Conservation (phyloP, 2,888 invertebrate species). For the Theristus sp. region DNA sequence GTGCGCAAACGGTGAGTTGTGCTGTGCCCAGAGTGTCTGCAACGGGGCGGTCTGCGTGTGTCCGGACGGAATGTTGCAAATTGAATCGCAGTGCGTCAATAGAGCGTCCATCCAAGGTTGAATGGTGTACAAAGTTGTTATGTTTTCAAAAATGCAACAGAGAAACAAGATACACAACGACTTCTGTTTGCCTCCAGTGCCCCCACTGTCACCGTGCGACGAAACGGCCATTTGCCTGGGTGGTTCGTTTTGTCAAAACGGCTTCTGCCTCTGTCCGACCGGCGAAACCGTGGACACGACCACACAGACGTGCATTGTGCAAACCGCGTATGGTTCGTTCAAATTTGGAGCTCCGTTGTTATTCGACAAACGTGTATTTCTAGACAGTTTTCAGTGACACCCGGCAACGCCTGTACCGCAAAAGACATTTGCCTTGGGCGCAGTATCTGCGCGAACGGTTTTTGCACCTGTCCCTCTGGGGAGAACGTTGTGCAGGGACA, state of each 20-base stretch:
- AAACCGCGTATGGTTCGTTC: not conserved
- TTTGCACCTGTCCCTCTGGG: slow-evolving; percentile 2
- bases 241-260: slow-evolving; percentile 24
- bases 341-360: not conserved
- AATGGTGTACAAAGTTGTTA: no score
- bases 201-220: not conserved
- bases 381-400: slow-evolving; percentile 3
- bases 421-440: not conserved
- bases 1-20: slow-evolving; percentile 2
- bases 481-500: not conserved
- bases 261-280: slow-evolving; percentile 23
- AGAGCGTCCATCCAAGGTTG: not conserved
- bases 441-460: not conserved
- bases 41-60: slow-evolving; percentile 2
- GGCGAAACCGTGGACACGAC: slow-evolving; percentile 5
- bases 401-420: slow-evolving; percentile 5
- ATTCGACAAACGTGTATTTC: no score
- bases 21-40: slow-evolving; percentile 3
- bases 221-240: slow-evolving; percentile 12
- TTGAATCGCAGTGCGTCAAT: not conserved
- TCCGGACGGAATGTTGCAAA: not conserved
- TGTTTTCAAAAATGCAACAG: no score
- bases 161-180: no score
- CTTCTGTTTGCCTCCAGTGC: no score
- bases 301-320: not conserved